phyloP scores from a whole-genome alignment of 2,797 vertebrate species.

The Mormyrus proboscirostris region DNA sequence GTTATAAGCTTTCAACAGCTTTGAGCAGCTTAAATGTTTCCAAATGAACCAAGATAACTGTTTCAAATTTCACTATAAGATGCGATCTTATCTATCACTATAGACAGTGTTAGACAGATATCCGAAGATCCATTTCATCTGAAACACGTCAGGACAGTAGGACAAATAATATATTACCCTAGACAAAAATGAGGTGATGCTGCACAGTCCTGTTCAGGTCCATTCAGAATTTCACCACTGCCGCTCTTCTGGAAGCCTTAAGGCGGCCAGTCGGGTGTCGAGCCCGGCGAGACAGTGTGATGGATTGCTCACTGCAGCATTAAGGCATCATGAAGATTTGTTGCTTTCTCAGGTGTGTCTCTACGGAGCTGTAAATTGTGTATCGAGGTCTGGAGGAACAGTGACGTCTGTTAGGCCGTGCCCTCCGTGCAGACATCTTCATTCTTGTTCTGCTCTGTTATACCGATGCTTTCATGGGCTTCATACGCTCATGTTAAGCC shows the following conservation, averaged over 20 bases:
- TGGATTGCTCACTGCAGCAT: constrained; percentile 37
- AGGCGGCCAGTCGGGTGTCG: constrained; percentile 17
- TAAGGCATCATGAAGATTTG: constrained; percentile 45
- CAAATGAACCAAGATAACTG: constrained; percentile 11
- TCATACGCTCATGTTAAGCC: background rate
- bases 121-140: background rate
- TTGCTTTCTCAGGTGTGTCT: constrained; percentile 35
- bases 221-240: background rate
- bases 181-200: background rate
- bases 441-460: constrained; percentile 25
- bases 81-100: background rate
- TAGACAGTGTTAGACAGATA: background rate
- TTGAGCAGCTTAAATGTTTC: constrained; percentile 10
- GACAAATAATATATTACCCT: background rate
- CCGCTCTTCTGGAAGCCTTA: constrained; percentile 16
- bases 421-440: constrained; percentile 33
- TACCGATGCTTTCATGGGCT: background rate
- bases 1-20: background rate
- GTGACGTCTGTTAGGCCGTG: constrained; percentile 11
- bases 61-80: background rate
- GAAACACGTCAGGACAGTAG: background rate
- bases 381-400: constrained; percentile 22
- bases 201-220: background rate
- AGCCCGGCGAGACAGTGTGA: constrained; percentile 17
- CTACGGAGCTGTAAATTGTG: constrained; percentile 46